Evolutionary conservation across 64 coral and sea anemone species (phyloP).

Genomic region (Hydrozoanthus tunicans): DNA sequence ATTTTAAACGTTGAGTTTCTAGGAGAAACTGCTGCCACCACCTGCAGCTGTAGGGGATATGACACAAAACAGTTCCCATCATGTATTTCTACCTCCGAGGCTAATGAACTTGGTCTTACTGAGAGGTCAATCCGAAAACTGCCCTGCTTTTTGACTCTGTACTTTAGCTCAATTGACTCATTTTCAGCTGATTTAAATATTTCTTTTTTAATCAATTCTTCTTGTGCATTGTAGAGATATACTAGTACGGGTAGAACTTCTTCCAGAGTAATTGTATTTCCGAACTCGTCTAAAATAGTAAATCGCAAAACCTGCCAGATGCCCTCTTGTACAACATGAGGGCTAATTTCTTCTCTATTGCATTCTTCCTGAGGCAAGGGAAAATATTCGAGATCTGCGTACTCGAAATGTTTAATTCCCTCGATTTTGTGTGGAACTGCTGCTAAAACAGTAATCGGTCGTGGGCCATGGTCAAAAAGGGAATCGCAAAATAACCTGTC

Average conservation of each 20-base stretch:
- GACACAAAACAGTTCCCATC: background rate
- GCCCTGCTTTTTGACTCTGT: constrained; percentile 16
- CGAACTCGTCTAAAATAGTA: background rate
- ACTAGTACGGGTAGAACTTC: background rate
- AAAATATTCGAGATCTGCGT: background rate
- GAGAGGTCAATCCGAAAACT: background rate
- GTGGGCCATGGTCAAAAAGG: too few species aligned
- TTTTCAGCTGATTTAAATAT: background rate
- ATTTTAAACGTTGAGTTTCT: constrained; percentile 7
- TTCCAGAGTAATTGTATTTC: background rate
- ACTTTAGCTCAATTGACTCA: background rate
- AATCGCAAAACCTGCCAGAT: constrained; percentile 5
- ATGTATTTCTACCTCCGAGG: background rate
- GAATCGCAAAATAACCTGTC: background rate
- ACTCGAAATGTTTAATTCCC: background rate
- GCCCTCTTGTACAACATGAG: background rate
- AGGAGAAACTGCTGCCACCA: constrained; percentile 12
- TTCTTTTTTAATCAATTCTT: background rate
- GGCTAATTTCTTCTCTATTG: background rate
- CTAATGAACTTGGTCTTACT: background rate
- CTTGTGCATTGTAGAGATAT: background rate
- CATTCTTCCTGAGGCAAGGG: background rate
- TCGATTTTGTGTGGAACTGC: background rate
- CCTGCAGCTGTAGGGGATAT: background rate
- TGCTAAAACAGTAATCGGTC: background rate